phyloP scores from a whole-genome alignment of 2,113 vertebrate genomes.

The Tonatia bakeri region DNA sequence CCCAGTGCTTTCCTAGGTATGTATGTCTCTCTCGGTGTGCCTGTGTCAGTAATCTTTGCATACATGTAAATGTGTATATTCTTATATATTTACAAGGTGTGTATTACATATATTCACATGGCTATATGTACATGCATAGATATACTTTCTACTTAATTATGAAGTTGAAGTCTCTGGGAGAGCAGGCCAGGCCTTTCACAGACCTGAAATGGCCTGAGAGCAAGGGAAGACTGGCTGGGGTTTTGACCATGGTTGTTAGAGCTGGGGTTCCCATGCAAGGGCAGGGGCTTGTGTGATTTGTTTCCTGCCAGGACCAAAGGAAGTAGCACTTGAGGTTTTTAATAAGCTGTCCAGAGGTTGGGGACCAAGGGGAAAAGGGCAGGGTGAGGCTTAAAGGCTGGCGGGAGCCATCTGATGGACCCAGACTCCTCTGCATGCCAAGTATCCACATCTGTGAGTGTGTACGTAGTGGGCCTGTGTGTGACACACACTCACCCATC shows the following conservation, averaged over 20 bases:
- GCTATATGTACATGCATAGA: neutral
- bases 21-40: neutral
- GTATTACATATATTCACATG: neutral
- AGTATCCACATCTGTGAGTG: too few relatives aligned
- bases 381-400: neutral
- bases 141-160: neutral
- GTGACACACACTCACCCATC: neutral
- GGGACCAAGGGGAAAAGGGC: neutral
- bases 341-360: neutral
- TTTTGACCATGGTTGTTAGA: neutral
- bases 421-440: neutral
- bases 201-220: neutral
- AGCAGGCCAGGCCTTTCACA: neutral
- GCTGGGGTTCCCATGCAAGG: neutral
- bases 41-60: neutral
- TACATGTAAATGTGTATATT: neutral
- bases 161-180: neutral
- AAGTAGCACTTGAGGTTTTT: neutral
- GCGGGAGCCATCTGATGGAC: too few relatives aligned
- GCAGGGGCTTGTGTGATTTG: neutral
- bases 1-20: neutral
- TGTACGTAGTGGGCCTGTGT: too few relatives aligned
- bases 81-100: neutral
- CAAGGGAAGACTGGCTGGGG: neutral
- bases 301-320: neutral